Conservation (phyloP, 2,888 invertebrate species). For the Ethmia dodecea region DNA sequence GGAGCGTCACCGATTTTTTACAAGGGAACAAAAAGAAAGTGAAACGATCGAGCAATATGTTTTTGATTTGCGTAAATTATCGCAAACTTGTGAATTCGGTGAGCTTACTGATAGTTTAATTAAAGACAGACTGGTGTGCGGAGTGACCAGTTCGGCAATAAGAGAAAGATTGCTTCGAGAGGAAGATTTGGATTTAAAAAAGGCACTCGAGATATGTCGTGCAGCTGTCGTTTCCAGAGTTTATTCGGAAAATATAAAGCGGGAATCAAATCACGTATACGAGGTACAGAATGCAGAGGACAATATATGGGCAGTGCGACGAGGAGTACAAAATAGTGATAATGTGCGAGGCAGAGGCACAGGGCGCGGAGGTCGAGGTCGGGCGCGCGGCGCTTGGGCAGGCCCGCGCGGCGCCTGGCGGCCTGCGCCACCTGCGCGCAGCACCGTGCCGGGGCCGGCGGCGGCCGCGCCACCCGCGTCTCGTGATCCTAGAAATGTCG, state of each 20-base stretch:
- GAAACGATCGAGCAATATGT: slow-evolving; percentile 19
- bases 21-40: slow-evolving; percentile 13
- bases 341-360: no score
- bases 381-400: background rate
- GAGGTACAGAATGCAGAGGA: background rate
- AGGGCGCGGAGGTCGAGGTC: background rate
- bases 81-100: slow-evolving; percentile 19
- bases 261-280: background rate
- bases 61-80: slow-evolving; percentile 20
- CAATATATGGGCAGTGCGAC: background rate
- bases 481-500: background rate
- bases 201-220: slow-evolving; percentile 17
- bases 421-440: background rate
- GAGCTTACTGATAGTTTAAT: slow-evolving; percentile 17
- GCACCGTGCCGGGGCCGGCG: background rate
- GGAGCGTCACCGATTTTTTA: slow-evolving; percentile 20
- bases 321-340: background rate
- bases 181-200: slow-evolving; percentile 14
- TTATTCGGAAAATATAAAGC: slow-evolving; percentile 14
- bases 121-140: slow-evolving; percentile 20
- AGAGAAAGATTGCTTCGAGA: slow-evolving; percentile 18
- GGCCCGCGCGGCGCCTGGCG: no score
- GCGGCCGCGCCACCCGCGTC: background rate
- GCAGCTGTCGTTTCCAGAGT: slow-evolving; percentile 13
- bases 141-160: slow-evolving; percentile 15